Percentiles rank a stretch among this genome's conserved stretches.
These are phyloP conservation scores for Nothocercus nigrocapillus DNA, from an alignment of 2,113 vertebrate species.

Conservation along the genomic window DNA sequence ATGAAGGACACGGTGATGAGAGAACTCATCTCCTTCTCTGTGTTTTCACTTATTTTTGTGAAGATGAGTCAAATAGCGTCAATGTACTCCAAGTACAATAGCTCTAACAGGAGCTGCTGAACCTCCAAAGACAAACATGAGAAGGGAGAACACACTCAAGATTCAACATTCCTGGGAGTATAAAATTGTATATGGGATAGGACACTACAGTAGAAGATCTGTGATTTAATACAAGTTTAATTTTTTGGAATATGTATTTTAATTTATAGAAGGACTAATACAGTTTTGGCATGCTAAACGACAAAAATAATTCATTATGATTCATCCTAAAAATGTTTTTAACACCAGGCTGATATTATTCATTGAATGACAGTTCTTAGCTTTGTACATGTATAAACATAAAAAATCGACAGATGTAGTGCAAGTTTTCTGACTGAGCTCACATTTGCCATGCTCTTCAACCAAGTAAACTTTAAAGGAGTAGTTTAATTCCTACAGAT, in stretches of 20 bases:
- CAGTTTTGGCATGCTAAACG: neutral
- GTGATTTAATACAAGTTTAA: neutral
- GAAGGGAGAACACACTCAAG: neutral
- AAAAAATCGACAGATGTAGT: neutral
- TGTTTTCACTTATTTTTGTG: slow-evolving; percentile 8
- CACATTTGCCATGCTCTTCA: neutral
- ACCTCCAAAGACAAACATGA: neutral
- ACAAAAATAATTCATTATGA: slow-evolving; percentile 27
- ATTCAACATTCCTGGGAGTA: neutral
- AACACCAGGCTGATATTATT: neutral
- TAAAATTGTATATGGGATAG: neutral
- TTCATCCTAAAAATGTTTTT: slow-evolving; percentile 2
- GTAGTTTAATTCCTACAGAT: neutral
- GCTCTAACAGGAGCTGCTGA: neutral
- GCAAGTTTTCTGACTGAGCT: neutral
- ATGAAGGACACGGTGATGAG: neutral
- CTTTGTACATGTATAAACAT: neutral
- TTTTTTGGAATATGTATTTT: neutral
- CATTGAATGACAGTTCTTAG: slow-evolving; percentile 1
- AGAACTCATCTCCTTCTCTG: neutral
- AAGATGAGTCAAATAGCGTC: neutral
- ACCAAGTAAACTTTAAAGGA: neutral
- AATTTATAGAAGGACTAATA: neutral
- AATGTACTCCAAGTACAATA: neutral
- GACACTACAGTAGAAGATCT: neutral